phyloP scores from a whole-genome alignment of 2,797 vertebrate genomes.

The Rhabdophis nuchalis region DNA sequence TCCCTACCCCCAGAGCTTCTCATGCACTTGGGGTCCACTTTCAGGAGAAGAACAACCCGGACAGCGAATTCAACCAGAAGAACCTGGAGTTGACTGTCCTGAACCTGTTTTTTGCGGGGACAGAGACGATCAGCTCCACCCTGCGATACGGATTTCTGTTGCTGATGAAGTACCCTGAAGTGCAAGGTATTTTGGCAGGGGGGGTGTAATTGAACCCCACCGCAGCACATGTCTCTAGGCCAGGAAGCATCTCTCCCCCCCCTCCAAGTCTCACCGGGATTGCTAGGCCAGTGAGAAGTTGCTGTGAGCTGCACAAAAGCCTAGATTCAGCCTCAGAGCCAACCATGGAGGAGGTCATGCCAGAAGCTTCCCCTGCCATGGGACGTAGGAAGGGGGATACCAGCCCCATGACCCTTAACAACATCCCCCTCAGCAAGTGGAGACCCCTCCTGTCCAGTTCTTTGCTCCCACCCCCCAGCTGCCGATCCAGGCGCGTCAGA shows the following conservation, averaged over 20 bases:
- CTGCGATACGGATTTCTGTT: constrained; percentile 39
- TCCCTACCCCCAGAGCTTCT: not conserved
- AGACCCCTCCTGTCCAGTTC: not conserved
- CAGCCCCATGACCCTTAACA: no score
- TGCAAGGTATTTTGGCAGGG: constrained; percentile 20
- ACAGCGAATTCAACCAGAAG: constrained; percentile 31
- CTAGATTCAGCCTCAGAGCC: not conserved
- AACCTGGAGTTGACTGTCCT: constrained; percentile 37
- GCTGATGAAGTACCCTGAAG: constrained; percentile 34
- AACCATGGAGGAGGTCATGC: not conserved
- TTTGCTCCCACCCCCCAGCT: no score
- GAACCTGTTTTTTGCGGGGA: constrained; percentile 37
- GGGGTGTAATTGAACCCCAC: not conserved
- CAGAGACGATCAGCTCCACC: constrained; percentile 39
- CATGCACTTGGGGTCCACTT: no score
- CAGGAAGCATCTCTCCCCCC: not conserved
- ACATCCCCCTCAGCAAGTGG: not conserved
- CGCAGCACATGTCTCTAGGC: not conserved
- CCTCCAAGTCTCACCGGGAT: not conserved
- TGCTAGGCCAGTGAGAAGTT: not conserved
- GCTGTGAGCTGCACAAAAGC: not conserved
- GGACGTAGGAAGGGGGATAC: not conserved
- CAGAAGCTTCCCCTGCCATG: not conserved
- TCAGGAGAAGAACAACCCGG: constrained; percentile 25
- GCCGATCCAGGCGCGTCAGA: no score